Evolutionary conservation across 2,797 vertebrate genomes (phyloP), one percentile per base, ranked within the genome.

Genomic region (Allobates femoralis): DNA sequence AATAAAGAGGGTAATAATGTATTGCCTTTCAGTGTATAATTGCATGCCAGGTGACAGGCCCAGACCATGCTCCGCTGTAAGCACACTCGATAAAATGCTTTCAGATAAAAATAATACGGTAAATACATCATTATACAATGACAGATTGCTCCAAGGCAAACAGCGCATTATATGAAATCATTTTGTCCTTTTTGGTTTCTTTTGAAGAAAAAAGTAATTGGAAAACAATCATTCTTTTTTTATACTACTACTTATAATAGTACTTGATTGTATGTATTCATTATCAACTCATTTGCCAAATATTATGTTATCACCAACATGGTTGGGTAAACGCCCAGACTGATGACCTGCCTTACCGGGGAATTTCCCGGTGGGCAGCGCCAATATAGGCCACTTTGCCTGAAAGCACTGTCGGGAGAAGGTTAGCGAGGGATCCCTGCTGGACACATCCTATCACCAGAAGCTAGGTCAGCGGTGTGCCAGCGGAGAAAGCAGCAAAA

Each of bases 91-190:
- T 79, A 66, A 80, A 64, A 64, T 37, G 62, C 21, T 34, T 80
- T 64, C 56, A 80, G 41, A 73, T 73, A 46, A 73, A 73, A 73
- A 46, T 73, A 73, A 77, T 77, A 73, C 19, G 37, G 69, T 73
- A 73, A 73, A 73, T 73, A 46, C 69, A 73, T 74, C 55, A 58
- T 60, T n/a, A 34, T 14, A 74, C 69, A 74, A 37, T 71, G 58
- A 73, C 50, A 73, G 81, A 37, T 56, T 21, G 34, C 66, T 50
- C 26, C 3, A 34, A 53, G 75, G 53, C 53, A 73, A 73, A 73
- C 69, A 73, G 1, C 32, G 51, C 4, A 32, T 55, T 34, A 11
- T 77, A 32, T 21, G 7, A 77, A 51, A 55, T 77, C 50, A 34
- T 77, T 77, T 55, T 77, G 28, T 77, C 26, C 18, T 55, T 32